phyloP scores from a whole-genome alignment of 2,797 vertebrate species.

The Ptychadena robeensis region DNA sequence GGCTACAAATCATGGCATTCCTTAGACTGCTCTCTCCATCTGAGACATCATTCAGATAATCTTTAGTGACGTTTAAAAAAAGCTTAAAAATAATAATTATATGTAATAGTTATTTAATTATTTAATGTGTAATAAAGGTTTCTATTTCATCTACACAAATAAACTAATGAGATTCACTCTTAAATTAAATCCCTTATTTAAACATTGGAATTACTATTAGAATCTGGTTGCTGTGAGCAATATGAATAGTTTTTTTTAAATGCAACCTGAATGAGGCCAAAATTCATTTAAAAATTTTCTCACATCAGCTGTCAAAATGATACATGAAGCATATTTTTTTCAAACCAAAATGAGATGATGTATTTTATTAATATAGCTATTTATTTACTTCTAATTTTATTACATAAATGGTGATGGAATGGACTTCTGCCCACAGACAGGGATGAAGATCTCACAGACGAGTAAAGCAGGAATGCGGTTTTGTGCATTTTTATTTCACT shows the following conservation, averaged over 20 bases:
- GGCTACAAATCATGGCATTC: background rate
- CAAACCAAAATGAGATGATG: background rate
- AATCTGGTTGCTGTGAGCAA: background rate
- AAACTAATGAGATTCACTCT: background rate
- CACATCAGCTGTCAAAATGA: background rate
- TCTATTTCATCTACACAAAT: background rate
- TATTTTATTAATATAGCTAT: background rate
- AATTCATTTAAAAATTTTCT: no score
- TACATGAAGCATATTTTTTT: background rate
- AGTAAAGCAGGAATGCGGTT: background rate
- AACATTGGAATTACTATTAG: background rate
- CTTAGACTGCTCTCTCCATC: background rate
- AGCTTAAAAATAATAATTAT: background rate
- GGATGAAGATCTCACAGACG: no score
- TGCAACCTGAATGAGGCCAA: no score
- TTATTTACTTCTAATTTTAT: no score
- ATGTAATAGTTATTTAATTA: background rate
- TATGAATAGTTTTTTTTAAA: background rate
- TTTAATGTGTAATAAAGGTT: background rate
- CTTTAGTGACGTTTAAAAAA: background rate
- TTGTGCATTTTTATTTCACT: background rate
- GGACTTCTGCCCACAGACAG: no score
- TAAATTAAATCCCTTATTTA: no score
- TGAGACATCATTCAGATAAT: background rate
- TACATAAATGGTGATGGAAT: no score